Conservation (phyloP, 2,888 invertebrate species). For the Camptogramma bilineatum region DNA sequence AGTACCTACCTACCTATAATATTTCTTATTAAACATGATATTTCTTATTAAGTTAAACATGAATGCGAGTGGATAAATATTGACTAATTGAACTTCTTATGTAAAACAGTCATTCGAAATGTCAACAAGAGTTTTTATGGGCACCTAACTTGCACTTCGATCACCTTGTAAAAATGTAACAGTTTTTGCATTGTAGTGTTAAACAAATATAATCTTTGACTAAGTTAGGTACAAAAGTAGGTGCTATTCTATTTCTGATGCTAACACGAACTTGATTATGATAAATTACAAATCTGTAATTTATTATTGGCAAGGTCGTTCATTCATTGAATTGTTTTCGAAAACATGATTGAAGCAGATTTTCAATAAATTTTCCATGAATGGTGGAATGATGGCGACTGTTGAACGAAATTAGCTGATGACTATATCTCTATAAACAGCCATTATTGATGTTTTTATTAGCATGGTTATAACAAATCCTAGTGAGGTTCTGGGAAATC, state of each 20-base stretch:
- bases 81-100: no score
- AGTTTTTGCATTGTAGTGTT: background rate
- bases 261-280: background rate
- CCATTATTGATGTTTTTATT: slow-evolving; percentile 17
- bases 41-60: no score
- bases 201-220: background rate
- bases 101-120: no score
- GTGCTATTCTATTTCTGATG: background rate
- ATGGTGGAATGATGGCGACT: background rate
- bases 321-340: background rate
- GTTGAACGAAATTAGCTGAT: slow-evolving; percentile 1
- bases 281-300: no score
- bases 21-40: no score
- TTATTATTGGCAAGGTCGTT: no score
- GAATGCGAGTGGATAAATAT: no score
- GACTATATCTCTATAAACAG: background rate
- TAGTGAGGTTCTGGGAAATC: background rate
- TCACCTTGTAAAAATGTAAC: background rate
- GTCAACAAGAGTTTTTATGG: background rate
- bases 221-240: background rate
- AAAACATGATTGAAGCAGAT: background rate
- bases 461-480: slow-evolving; percentile 15
- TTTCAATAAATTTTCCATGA: slow-evolving; percentile 24
- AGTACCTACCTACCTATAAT: no score
- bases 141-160: no score